Evolutionary conservation across 1,140 invertebrate genomes (phyloP), one percentile per base, ranked within the genome.

Genomic region (Idris sp.): DNA sequence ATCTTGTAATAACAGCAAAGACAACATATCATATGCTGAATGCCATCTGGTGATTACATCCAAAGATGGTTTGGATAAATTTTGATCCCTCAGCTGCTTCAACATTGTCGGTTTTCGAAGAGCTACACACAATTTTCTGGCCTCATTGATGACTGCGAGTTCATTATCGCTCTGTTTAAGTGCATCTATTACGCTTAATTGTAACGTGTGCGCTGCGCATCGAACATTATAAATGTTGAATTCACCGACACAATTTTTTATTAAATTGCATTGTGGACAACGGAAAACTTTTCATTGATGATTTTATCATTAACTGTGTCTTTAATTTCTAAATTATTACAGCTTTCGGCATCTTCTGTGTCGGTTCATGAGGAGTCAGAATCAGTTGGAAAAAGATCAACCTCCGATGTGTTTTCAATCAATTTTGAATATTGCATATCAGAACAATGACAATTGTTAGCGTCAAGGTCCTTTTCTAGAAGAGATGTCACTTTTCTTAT

Each of bases 1-100:
- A 10, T 1, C 15, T 44, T 44, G 26, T 8, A 46, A 30, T 9
- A 13, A 5, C 16, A 41, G 7, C 10, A 41, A 25, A 11, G 13
- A 16, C 5, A 46, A 13, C 43, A 46, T 46, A 7, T 46, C 43
- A 16, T 15, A 30, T 16, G 16, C 4, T 4, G 43, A 46, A 16
- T 46, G 22, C 43, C 43, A 46, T 30, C 43, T 28, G 2, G 43
- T 46, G 1, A 30, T n/a, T 2, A 43, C 19, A 10, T 43, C 40
- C 5, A 43, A 11, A 14, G 26, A 30, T n/a, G 43, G 25, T 46
- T 30, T 46, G 1, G 4, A 2, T 11, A 40, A 9, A 28, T 40
- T 28, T 16, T 54, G 5, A 4, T 22, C 49, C 15, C 14, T 30
- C 9, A 54, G 30, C 4, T 28, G 18, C 13, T 26, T 41, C 1